Conservation (phyloP, 2,797 vertebrate species). For the Artibeus lituratus region DNA sequence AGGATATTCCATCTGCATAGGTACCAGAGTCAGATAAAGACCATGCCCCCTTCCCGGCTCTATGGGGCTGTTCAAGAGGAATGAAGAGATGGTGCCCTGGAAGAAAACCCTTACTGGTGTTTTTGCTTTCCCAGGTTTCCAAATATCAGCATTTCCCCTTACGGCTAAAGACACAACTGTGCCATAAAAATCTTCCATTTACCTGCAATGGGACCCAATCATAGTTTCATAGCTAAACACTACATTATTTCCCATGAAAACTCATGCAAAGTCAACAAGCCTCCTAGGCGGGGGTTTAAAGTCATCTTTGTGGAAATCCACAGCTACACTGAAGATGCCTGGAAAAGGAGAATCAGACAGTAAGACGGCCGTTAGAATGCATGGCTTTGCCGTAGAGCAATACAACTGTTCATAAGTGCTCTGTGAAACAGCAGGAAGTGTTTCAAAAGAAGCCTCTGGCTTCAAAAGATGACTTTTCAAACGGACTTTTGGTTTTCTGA, state of each 20-base stretch:
- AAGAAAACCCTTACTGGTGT: background rate
- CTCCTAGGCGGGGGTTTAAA: background rate
- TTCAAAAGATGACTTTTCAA: constrained; percentile 54
- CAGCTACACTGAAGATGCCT: constrained; percentile 40
- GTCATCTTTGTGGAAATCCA: background rate
- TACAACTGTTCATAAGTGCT: background rate
- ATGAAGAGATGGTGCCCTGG: background rate
- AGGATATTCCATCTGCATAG: background rate
- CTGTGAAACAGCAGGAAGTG: constrained; percentile 55
- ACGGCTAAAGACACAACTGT: background rate
- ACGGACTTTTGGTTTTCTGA: constrained; percentile 51
- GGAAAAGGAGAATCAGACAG: constrained; percentile 70
- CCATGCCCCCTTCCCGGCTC: background rate
- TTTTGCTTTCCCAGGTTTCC: background rate
- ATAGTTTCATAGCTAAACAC: background rate
- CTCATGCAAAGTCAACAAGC: background rate
- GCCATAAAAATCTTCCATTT: background rate
- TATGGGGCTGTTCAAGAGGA: background rate
- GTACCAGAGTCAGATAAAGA: background rate
- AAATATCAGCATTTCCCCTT: background rate
- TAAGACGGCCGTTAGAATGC: constrained; percentile 33
- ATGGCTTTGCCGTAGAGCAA: background rate
- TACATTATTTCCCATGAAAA: background rate
- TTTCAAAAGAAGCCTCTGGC: constrained; percentile 50
- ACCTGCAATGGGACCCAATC: background rate